Conservation (phyloP, 2,888 invertebrate species). For the Orchesellides sinensis region DNA sequence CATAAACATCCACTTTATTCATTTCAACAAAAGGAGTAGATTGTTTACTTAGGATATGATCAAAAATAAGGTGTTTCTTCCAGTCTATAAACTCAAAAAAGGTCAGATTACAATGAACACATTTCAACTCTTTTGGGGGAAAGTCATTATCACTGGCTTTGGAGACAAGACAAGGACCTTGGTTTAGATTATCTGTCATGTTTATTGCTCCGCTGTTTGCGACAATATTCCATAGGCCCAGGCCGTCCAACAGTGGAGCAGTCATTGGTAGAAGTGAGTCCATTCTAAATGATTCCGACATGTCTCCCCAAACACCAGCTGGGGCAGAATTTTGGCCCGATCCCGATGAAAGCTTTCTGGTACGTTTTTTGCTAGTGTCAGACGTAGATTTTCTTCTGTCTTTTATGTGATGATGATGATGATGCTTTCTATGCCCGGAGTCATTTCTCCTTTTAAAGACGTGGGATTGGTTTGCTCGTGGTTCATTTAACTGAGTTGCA, state of each 20-base stretch:
- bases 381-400: background rate
- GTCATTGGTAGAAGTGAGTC: background rate
- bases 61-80: background rate
- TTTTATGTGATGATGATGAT: too few relatives aligned
- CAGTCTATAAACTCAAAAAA: background rate
- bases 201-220: background rate
- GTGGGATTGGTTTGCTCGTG: background rate
- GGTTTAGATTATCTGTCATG: background rate
- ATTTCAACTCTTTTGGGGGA: background rate
- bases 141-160: too few relatives aligned
- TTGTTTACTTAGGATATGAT: background rate
- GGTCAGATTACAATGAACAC: background rate
- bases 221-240: conserved; percentile 19
- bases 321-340: background rate
- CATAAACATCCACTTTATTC: conserved; percentile 2
- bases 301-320: background rate
- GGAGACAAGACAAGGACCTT: too few relatives aligned
- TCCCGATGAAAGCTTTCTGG: background rate
- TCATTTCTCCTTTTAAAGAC: background rate
- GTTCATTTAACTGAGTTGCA: too few relatives aligned
- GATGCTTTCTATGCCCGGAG: background rate
- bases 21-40: background rate
- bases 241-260: conserved; percentile 5
- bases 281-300: background rate
- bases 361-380: background rate